Evolutionary conservation across 2,888 invertebrate species (phyloP).

Genomic region (Toxonevra muliebris): DNA sequence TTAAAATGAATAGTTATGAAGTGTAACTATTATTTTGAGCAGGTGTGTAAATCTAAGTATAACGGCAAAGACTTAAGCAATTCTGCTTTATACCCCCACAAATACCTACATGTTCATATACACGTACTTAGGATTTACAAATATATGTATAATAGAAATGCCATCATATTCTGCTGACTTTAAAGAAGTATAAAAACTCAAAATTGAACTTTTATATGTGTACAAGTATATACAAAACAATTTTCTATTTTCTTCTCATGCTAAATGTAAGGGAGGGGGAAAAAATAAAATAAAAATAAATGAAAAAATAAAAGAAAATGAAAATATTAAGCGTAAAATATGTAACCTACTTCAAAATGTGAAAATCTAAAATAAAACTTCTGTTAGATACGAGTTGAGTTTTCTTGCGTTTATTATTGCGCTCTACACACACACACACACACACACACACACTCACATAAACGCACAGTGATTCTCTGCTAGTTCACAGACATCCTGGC

Average conservation of each 20-base stretch:
- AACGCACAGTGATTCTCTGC: slow-evolving; percentile 20
- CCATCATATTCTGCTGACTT: no score
- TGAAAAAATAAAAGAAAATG: slow-evolving; percentile 41
- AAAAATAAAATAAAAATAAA: slow-evolving; percentile 1
- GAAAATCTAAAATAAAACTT: slow-evolving; percentile 19
- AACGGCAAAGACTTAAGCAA: no score
- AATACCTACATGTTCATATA: background rate
- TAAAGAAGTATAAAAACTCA: no score
- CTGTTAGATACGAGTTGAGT: background rate
- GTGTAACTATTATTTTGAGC: no score
- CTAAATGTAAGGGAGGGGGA: background rate
- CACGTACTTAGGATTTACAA: no score
- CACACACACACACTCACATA: slow-evolving; percentile 5
- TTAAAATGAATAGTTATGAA: no score
- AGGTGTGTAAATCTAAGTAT: no score
- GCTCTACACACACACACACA: background rate
- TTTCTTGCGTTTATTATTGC: no score
- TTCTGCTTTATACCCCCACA: background rate
- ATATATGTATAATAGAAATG: no score
- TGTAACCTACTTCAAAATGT: slow-evolving; percentile 54
- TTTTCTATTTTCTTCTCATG: background rate
- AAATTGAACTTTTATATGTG: no score
- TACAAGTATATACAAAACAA: background rate
- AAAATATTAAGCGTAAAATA: slow-evolving; percentile 60
- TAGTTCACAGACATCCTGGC: slow-evolving; percentile 50